phyloP scores from a whole-genome alignment of 2,797 vertebrate genomes.

The Apodemus agrarius region DNA sequence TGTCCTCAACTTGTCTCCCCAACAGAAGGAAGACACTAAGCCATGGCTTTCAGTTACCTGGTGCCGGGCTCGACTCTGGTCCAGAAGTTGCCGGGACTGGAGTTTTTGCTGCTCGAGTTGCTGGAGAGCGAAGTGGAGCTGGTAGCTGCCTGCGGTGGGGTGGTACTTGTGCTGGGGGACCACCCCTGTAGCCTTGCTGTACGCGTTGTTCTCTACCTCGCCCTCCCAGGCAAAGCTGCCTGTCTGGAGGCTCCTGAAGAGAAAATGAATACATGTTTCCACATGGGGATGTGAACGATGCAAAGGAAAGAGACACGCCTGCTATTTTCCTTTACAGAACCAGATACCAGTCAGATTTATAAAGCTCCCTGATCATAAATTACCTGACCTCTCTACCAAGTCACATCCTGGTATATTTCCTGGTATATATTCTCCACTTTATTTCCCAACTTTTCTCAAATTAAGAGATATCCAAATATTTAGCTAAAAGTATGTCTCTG shows the following conservation, averaged over 20 bases:
- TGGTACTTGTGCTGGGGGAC: constrained; percentile 85
- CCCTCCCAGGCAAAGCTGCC: constrained; percentile 85
- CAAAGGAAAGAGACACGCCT: neutral
- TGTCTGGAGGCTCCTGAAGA: constrained; percentile 85
- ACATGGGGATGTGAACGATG: neutral
- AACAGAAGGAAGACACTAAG: neutral
- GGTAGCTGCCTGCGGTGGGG: constrained; percentile 89
- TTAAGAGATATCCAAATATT: constrained; percentile 26
- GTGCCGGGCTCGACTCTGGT: constrained; percentile 90
- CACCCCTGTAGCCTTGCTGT: constrained; percentile 82
- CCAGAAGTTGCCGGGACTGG: constrained; percentile 90
- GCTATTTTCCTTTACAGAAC: constrained; percentile 19
- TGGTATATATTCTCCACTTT: constrained; percentile 19
- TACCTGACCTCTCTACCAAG: neutral
- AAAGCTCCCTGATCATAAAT: neutral
- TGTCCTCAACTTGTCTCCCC: neutral
- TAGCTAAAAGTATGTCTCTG: neutral
- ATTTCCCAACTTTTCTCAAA: constrained; percentile 33
- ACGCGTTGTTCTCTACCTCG: constrained; percentile 84
- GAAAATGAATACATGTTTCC: constrained; percentile 64
- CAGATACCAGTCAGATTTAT: constrained; percentile 1
- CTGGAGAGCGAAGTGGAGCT: constrained; percentile 94
- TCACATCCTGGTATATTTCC: neutral
- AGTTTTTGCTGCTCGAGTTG: constrained; percentile 94
- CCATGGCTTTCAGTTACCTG: constrained; percentile 88